Evolutionary conservation across 37 sponge, comb jelly and placozoan species (phyloP), one percentile per base, ranked within the genome.

Genomic region (Halichondria panicea): DNA sequence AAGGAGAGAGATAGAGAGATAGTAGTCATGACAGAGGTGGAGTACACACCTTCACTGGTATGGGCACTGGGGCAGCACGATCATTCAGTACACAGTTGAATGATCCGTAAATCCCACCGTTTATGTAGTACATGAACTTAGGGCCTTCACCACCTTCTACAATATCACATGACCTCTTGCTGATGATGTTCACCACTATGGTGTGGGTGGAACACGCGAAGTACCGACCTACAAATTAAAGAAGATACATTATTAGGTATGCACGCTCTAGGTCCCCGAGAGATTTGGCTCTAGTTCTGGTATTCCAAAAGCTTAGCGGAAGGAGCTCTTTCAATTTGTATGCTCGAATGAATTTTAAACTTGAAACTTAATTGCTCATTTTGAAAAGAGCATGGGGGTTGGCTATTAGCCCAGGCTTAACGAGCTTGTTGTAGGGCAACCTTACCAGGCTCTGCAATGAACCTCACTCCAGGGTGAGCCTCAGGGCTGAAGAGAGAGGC

Each of bases 371-470:
- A n/a, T n/a, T n/a, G n/a, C n/a, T n/a, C n/a, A n/a, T n/a, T n/a
- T n/a, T n/a, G n/a, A n/a, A n/a, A n/a, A n/a, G n/a, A n/a, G n/a
- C n/a, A n/a, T n/a, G n/a, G n/a, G n/a, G n/a, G n/a, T n/a, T n/a
- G n/a, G n/a, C n/a, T n/a, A n/a, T n/a, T n/a, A n/a, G n/a, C n/a
- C n/a, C n/a, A n/a, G n/a, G n/a, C n/a, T n/a, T n/a, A n/a, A n/a
- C n/a, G n/a, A n/a, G n/a, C n/a, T n/a, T n/a, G n/a, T n/a, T n/a
- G n/a, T n/a, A n/a, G n/a, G n/a, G n/a, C n/a, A n/a, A n/a, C n/a
- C n/a, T n/a, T n/a, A n/a, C 94, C 96, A 75, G 96, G 96, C 43
- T 95, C 96, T 61, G 94, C 95, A 64, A 96, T 93, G 63, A 96
- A 37, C 59, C 48, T 64, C 40, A 96, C 38, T 0, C 70, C 79